Conservation (phyloP, 2,888 invertebrate genomes). For the Amiota communis region DNA sequence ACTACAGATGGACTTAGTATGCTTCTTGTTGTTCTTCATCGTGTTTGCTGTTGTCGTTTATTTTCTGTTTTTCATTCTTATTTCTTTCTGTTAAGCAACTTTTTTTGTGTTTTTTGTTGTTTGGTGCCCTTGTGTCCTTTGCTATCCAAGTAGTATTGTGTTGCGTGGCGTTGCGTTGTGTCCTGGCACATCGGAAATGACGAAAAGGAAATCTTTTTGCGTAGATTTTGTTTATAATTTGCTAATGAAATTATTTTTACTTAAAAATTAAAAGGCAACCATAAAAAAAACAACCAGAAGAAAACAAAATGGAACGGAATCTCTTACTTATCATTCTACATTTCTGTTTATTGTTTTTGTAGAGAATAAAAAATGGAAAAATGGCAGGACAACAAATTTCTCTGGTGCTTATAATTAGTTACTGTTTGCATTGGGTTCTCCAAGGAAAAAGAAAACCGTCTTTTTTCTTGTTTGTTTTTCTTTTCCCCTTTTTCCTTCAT, state of each 20-base stretch:
- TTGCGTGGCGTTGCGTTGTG: not conserved
- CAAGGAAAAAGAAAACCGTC: not conserved
- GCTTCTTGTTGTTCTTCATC: not conserved
- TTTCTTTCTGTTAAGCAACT: not conserved
- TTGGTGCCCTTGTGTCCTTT: not conserved
- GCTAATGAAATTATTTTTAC: constrained; percentile 23
- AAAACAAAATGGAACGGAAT: not conserved
- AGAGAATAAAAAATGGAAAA: not conserved
- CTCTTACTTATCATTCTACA: not conserved
- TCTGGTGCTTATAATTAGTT: constrained; percentile 21
- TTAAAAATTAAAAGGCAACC: constrained; percentile 1
- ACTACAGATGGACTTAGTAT: not conserved
- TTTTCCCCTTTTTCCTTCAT: not conserved
- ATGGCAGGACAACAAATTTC: not conserved
- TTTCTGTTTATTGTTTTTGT: not conserved
- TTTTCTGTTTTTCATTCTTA: too few relatives aligned
- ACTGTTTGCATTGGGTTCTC: constrained; percentile 2
- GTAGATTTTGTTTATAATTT: constrained; percentile 19
- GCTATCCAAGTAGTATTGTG: not conserved
- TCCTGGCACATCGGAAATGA: constrained; percentile 1
- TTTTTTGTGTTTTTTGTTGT: constrained; percentile 1
- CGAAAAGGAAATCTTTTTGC: constrained; percentile 8
- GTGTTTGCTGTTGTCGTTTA: not conserved
- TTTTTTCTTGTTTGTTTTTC: not conserved
- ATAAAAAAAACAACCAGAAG: not conserved